Base-by-base conservation (phyloP, 2,888 invertebrate genomes). In the Catocala sponsa region DNA sequence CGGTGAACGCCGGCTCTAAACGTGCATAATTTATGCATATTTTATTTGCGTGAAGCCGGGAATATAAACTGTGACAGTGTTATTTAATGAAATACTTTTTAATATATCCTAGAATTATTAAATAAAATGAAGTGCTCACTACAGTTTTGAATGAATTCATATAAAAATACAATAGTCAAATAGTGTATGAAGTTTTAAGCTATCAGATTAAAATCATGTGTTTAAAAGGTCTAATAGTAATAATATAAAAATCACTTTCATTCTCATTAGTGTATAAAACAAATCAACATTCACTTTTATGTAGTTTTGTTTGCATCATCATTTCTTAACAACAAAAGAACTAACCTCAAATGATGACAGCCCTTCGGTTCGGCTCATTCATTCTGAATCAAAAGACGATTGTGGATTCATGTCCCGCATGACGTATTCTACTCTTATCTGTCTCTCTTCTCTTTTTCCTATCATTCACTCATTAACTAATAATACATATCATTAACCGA, bases 141-240 rank as follows among this genome's bases (percentile, higher is more conserved):
- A 60, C 12, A 52, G 42, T 55, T 0, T 43, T 15, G 43, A 58
- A 63, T 63, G 54, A 58, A 63, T 63, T 63, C 33, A 49, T 10
- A 13, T 15, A 15, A 15, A 32, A 48, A 48, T 32, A 53, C 5
- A 11, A 48, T 15, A 55, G n/a, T 25, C 11, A 11, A 35, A 60
- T 38, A 42, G 32, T 11, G 5, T 38, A 55, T 54, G 62, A 54
- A 53, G 25, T 57, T 42, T 35, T 43, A 56, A 11, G 12, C 41
- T 38, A 41, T 44, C 33, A 41, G 48, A 55, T 63, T 55, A 51
- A 55, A 55, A 63, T 63, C 55, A 63, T 59, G 63, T 63, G 58
- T 47, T 48, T 42, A 51, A 5, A 38, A 48, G 13, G 38, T 25
- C 41, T 55, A 48, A 55, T 38, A 35, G 35, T 48, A 48, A 55